Conservation (phyloP, 2,888 invertebrate genomes). For the Hyalella azteca region DNA sequence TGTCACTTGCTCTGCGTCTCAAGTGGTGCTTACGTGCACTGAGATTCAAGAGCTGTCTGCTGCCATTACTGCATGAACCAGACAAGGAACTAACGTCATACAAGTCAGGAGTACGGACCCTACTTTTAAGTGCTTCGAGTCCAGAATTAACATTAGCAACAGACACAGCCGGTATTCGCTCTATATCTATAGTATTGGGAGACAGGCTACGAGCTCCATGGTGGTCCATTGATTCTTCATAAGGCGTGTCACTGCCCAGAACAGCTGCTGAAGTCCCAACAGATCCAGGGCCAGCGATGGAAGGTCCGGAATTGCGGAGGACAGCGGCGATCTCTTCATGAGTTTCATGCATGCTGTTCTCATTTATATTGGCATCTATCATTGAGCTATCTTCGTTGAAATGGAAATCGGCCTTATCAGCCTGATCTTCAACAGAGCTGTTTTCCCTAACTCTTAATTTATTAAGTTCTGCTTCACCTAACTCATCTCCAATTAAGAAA, state of each 20-base stretch:
- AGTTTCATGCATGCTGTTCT: conserved; percentile 21
- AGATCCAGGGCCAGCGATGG: not conserved
- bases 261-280: not conserved
- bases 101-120: not conserved
- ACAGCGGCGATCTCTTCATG: conserved; percentile 26
- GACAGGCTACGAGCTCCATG: not conserved
- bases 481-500: not conserved
- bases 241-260: conserved; percentile 55
- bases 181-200: conserved; percentile 23
- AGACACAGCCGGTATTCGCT: not conserved
- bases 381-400: conserved; percentile 29
- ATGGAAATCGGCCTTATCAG: not conserved
- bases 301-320: not conserved
- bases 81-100: not conserved
- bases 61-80: not conserved
- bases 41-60: too few relatives aligned
- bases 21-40: conserved; percentile 4
- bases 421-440: conserved; percentile 33
- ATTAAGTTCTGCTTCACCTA: conserved; percentile 41
- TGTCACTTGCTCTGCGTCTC: conserved; percentile 27
- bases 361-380: conserved; percentile 26
- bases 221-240: conserved; percentile 47
- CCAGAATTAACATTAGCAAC: not conserved
- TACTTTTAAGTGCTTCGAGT: not conserved
- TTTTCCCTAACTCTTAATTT: conserved; percentile 34